Conservation (phyloP, 2,113 vertebrate species). For the Hepsetus odoe region DNA sequence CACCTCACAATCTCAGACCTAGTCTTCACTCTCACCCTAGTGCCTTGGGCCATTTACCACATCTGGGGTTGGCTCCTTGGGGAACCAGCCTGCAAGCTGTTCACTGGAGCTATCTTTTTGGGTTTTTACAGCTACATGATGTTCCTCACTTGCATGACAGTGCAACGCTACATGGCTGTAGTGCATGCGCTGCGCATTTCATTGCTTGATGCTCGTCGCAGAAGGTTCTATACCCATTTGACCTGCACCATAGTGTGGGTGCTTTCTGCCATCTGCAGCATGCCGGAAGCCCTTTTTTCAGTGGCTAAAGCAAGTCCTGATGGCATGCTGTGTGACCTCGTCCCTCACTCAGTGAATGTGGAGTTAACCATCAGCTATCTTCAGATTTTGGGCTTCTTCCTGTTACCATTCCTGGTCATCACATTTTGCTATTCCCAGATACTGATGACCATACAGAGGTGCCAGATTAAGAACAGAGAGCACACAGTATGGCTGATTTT, state of each 20-base stretch:
- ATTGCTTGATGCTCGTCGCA: slow-evolving; percentile 37
- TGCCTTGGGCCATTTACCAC: slow-evolving; percentile 57
- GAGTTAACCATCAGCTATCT: slow-evolving; percentile 55
- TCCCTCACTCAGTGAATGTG: neutral
- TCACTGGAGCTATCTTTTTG: slow-evolving; percentile 60
- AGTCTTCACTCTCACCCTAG: slow-evolving; percentile 65
- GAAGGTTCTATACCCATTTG: slow-evolving; percentile 47
- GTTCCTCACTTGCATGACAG: slow-evolving; percentile 70
- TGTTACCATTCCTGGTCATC: slow-evolving; percentile 67
- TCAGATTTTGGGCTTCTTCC: slow-evolving; percentile 64
- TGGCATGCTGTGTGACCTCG: neutral
- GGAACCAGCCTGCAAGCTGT: slow-evolving; percentile 58
- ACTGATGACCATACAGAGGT: slow-evolving; percentile 53
- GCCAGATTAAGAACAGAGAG: slow-evolving; percentile 61
- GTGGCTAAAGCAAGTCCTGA: neutral
- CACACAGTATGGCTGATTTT: slow-evolving; percentile 66
- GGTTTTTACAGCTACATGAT: slow-evolving; percentile 73
- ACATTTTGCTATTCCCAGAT: slow-evolving; percentile 68
- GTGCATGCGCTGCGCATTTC: slow-evolving; percentile 64
- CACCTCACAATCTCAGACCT: slow-evolving; percentile 73
- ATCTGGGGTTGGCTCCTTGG: slow-evolving; percentile 65
- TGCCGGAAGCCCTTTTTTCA: slow-evolving; percentile 61
- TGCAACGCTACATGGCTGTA: slow-evolving; percentile 73
- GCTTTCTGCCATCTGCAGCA: slow-evolving; percentile 59
- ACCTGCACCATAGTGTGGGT: slow-evolving; percentile 60